Evolutionary conservation across 2,888 invertebrate genomes (phyloP).

Genomic region (Neocrepidodera transversa): DNA sequence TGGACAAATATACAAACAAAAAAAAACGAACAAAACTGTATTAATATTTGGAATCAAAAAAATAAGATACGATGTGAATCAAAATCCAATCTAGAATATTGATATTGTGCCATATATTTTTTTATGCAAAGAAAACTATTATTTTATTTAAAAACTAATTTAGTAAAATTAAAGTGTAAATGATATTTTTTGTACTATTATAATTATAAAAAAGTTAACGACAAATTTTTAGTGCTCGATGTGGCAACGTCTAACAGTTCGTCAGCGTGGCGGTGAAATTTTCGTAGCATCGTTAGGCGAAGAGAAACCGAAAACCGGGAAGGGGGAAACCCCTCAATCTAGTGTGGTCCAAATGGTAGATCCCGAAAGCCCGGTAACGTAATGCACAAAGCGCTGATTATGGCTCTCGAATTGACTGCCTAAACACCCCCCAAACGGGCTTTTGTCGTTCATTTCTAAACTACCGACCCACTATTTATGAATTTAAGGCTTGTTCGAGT

Average conservation of each 20-base stretch:
- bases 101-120: too few relatives aligned
- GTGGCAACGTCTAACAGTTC: slow-evolving; percentile 3
- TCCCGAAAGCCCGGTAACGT: slow-evolving; percentile 29
- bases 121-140: too few relatives aligned
- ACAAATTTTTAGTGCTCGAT: too few relatives aligned
- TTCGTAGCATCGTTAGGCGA: slow-evolving; percentile 10
- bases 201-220: too few relatives aligned
- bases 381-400: slow-evolving; percentile 51
- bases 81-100: too few relatives aligned
- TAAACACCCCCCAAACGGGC: slow-evolving; percentile 43
- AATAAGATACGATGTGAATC: too few relatives aligned
- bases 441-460: slow-evolving; percentile 40
- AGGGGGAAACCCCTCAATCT: slow-evolving; percentile 11
- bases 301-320: slow-evolving; percentile 1
- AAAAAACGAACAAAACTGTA: too few relatives aligned
- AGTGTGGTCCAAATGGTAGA: slow-evolving; percentile 35
- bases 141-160: too few relatives aligned
- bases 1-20: too few relatives aligned
- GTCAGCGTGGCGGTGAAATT: not conserved
- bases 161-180: too few relatives aligned
- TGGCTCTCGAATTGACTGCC: slow-evolving; percentile 48
- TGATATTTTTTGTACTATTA: too few relatives aligned
- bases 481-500: slow-evolving; percentile 16
- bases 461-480: slow-evolving; percentile 34
- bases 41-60: too few relatives aligned